Evolutionary conservation across 2,113 vertebrate species (phyloP).

Genomic region (Salvelinus alpinus): DNA sequence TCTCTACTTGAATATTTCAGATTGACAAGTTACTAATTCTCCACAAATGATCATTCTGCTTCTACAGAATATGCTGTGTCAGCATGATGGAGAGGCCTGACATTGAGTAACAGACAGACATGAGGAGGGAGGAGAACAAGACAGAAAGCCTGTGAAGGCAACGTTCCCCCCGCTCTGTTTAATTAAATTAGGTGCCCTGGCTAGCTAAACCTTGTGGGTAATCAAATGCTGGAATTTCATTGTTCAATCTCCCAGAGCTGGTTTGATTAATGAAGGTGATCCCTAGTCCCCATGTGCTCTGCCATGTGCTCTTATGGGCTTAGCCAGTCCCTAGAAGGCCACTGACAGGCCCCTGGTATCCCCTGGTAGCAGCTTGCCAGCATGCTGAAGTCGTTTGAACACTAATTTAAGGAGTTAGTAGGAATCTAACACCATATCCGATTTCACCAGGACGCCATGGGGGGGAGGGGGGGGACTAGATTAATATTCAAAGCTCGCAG

Average conservation of each 20-base stretch:
- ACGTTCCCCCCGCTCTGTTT: too few relatives aligned
- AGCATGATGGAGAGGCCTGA: too few relatives aligned
- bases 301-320: constrained; percentile 1
- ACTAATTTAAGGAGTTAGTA: constrained; percentile 64
- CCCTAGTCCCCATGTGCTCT: constrained; percentile 27
- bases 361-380: background rate
- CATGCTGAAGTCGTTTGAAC: constrained; percentile 4
- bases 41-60: too few relatives aligned
- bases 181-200: too few relatives aligned
- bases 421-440: constrained; percentile 56
- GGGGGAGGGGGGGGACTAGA: constrained; percentile 23
- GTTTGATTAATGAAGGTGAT: constrained; percentile 48
- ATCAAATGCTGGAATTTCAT: constrained; percentile 27
- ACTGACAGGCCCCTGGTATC: background rate
- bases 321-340: too few relatives aligned
- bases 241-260: constrained; percentile 12
- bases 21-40: too few relatives aligned
- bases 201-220: too few relatives aligned
- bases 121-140: too few relatives aligned
- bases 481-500: constrained; percentile 59
- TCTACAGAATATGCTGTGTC: too few relatives aligned
- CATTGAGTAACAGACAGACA: too few relatives aligned
- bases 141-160: too few relatives aligned
- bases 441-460: constrained; percentile 53
- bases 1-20: too few relatives aligned